Percentiles rank a stretch among this genome's conserved stretches.
Conservation (phyloP, 2,888 invertebrate genomes). For the Lycaena phlaeas region DNA sequence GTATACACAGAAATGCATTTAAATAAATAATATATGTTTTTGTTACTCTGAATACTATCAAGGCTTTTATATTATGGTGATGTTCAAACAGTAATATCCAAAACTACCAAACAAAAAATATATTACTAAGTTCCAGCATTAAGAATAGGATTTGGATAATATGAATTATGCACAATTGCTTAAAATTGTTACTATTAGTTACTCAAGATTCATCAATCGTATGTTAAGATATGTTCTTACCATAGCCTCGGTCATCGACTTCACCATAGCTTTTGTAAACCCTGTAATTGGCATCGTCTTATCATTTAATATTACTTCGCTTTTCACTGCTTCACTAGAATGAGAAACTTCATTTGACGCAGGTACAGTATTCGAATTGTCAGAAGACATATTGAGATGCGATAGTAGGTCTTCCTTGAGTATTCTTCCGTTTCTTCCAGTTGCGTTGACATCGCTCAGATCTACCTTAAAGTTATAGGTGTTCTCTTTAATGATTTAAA, state of each 20-base stretch:
- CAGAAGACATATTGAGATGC: constrained; percentile 73
- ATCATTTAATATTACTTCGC: constrained; percentile 49
- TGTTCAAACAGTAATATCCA: no score
- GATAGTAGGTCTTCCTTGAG: constrained; percentile 95
- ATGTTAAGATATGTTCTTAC: constrained; percentile 48
- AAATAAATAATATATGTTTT: no score
- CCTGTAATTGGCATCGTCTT: constrained; percentile 81
- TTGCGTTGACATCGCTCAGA: constrained; percentile 79
- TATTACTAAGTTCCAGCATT: no score
- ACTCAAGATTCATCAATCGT: no score
- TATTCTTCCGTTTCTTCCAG: constrained; percentile 91
- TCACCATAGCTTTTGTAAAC: constrained; percentile 94
- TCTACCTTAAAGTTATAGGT: constrained; percentile 67
- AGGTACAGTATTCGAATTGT: constrained; percentile 60
- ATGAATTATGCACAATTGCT: no score
- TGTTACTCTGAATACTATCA: no score
- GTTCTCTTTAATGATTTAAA: not conserved
- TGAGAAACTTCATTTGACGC: constrained; percentile 28
- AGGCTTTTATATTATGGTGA: no score
- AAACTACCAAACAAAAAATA: no score
- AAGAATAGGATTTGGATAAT: no score
- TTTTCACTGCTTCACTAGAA: constrained; percentile 30
- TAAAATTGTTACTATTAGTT: no score
- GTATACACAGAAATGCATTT: not conserved
- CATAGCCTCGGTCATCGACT: constrained; percentile 92